Evolutionary conservation across 1,140 invertebrate genomes (phyloP).

Genomic region (Eriocheir sinensis): DNA sequence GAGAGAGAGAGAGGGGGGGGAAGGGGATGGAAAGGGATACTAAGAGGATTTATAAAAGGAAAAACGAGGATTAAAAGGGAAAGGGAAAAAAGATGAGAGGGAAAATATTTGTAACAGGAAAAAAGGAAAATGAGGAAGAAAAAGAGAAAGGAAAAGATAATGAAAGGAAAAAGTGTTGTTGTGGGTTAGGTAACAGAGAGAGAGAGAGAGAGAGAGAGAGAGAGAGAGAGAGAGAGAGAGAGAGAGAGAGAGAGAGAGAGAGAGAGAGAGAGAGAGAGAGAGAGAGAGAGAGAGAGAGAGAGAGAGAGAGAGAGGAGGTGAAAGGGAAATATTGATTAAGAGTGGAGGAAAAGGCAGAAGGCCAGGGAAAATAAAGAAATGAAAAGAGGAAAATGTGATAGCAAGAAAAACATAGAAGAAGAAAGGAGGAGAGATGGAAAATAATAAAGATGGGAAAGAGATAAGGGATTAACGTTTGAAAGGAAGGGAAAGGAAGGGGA

Average conservation of each 20-base stretch:
- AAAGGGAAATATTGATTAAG: background rate
- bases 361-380: background rate
- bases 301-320: conserved; percentile 34
- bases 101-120: background rate
- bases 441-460: background rate
- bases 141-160: background rate
- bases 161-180: too few relatives aligned
- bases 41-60: too few relatives aligned
- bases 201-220: background rate
- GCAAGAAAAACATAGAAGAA: background rate
- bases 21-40: too few relatives aligned
- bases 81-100: too few relatives aligned
- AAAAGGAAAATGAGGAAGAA: background rate
- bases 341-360: background rate
- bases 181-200: too few relatives aligned
- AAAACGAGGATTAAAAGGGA: too few relatives aligned
- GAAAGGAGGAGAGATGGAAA: background rate
- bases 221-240: background rate
- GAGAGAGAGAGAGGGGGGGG: too few relatives aligned
- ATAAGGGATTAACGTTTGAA: background rate
- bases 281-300: conserved; percentile 3
- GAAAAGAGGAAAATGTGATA: background rate
- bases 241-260: conserved; percentile 14
- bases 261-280: conserved; percentile 14
- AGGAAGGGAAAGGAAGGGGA: background rate